These are phyloP conservation scores for Sarcoramphus papa DNA, from an alignment of 2,797 vertebrate species.

Conservation along the genomic window DNA sequence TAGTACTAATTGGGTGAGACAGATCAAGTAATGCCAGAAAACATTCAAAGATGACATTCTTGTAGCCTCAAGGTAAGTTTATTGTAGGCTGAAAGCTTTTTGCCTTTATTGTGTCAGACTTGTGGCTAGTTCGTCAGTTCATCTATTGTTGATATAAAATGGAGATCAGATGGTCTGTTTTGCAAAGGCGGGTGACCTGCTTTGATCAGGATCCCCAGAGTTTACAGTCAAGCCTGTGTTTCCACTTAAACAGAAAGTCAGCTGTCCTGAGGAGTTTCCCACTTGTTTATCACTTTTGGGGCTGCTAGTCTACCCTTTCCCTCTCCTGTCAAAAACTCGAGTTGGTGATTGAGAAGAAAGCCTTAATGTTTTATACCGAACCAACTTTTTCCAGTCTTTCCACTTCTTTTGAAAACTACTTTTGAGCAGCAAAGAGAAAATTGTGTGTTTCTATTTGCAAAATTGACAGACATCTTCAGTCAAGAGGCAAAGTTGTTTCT, in stretches of 20 bases:
- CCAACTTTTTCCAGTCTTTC: background rate
- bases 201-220: constrained; percentile 45
- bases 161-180: constrained; percentile 40
- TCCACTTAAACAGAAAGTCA: constrained; percentile 7
- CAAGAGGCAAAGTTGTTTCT: background rate
- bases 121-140: background rate
- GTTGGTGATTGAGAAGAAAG: background rate
- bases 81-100: constrained; percentile 14
- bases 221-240: background rate
- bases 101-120: constrained; percentile 1
- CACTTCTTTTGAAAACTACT: background rate
- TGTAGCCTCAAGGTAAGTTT: constrained; percentile 24
- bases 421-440: background rate
- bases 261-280: constrained; percentile 7
- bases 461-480: background rate
- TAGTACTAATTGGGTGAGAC: constrained; percentile 47
- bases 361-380: background rate
- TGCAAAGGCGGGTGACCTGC: background rate
- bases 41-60: background rate
- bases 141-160: constrained; percentile 20
- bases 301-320: background rate
- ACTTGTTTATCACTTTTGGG: constrained; percentile 10
- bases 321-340: background rate
- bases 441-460: background rate
- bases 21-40: background rate